Conservation (phyloP, 2,888 invertebrate species). For the Serripes groenlandicus region DNA sequence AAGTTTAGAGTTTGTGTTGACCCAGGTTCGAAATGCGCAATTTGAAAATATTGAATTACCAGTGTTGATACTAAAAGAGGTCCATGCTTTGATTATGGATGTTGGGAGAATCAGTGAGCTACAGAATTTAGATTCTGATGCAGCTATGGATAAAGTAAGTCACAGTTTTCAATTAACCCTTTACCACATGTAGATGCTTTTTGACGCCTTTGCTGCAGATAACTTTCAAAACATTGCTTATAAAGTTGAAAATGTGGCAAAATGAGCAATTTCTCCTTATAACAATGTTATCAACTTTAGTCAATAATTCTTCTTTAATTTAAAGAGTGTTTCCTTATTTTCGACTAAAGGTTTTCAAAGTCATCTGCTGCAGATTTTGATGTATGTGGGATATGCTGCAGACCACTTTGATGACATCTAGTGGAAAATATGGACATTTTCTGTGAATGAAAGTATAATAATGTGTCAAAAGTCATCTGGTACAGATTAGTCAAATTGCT, state of each 20-base stretch:
- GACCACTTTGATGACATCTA: too few relatives aligned
- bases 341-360: too few relatives aligned
- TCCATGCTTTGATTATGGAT: neutral
- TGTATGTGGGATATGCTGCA: too few relatives aligned
- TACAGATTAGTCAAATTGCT: too few relatives aligned
- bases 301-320: neutral
- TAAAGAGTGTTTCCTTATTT: too few relatives aligned
- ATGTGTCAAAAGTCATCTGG: too few relatives aligned
- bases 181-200: neutral
- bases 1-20: neutral
- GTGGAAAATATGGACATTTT: too few relatives aligned
- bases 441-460: too few relatives aligned
- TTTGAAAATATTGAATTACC: neutral
- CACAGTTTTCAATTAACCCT: neutral
- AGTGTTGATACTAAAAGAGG: neutral
- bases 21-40: neutral
- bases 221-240: neutral
- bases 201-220: neutral
- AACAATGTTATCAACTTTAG: neutral
- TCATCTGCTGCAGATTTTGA: too few relatives aligned
- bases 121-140: neutral
- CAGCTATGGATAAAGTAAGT: neutral
- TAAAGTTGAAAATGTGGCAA: neutral
- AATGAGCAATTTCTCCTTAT: neutral
- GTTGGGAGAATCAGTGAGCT: conserved; percentile 9